These are phyloP conservation scores for Sarcophaga subvicina DNA, from an alignment of 2,888 invertebrate genomes.

Conservation along the genomic window DNA sequence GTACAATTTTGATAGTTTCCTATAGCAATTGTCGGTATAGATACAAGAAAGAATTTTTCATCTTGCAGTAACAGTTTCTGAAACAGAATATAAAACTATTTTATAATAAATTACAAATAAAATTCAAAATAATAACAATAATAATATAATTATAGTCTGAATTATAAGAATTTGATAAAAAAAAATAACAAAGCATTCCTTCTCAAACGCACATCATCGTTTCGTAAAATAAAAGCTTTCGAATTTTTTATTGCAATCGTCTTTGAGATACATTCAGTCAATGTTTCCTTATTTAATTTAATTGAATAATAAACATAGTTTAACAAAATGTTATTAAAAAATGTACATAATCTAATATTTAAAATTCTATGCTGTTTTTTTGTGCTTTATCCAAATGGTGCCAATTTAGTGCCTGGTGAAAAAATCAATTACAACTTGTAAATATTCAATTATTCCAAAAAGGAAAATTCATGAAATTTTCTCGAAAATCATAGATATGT, in stretches of 20 bases:
- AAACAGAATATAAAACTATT: conserved; percentile 31
- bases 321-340: conserved; percentile 55
- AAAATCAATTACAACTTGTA: conserved; percentile 81
- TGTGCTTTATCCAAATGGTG: conserved; percentile 78
- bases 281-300: conserved; percentile 6
- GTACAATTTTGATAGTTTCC: conserved; percentile 66
- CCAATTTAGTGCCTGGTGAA: conserved; percentile 78
- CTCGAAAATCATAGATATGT: neutral
- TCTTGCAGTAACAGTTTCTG: conserved; percentile 22
- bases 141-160: neutral
- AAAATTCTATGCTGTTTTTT: conserved; percentile 73
- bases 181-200: conserved; percentile 29
- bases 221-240: neutral
- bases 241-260: too few relatives aligned
- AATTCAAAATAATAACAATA: conserved; percentile 39
- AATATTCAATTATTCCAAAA: conserved; percentile 68
- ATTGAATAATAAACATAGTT: conserved; percentile 8
- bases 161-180: neutral
- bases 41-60: conserved; percentile 72
- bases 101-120: conserved; percentile 17
- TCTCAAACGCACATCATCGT: conserved; percentile 28
- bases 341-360: conserved; percentile 47
- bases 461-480: neutral
- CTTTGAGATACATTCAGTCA: too few relatives aligned
- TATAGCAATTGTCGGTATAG: conserved; percentile 71